Percentiles rank a stretch among this genome's conserved stretches.
Conservation (phyloP, 1,140 invertebrate species). For the Bombus consobrinus region DNA sequence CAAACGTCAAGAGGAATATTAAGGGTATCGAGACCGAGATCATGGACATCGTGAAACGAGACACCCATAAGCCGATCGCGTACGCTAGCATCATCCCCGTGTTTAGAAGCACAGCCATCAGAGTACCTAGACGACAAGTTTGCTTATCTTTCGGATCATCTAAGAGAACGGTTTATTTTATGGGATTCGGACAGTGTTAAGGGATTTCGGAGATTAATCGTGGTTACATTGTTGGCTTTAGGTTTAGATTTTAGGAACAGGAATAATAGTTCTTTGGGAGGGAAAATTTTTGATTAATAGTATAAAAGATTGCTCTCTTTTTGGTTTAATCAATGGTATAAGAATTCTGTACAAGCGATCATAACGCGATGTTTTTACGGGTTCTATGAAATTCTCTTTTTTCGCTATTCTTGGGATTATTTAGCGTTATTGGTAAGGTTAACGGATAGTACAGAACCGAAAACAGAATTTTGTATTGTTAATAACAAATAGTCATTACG, state of each 20-base stretch:
- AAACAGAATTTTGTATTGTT: neutral
- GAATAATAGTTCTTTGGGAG: too few species aligned
- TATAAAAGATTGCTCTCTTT: too few species aligned
- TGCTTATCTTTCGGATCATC: conserved; percentile 11
- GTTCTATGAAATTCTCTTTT: neutral
- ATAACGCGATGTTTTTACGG: neutral
- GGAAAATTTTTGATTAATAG: too few species aligned
- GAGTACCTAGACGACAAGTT: conserved; percentile 73
- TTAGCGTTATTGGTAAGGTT: neutral
- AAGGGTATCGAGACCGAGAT: conserved; percentile 79
- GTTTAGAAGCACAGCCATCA: conserved; percentile 84
- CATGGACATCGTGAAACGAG: conserved; percentile 78
- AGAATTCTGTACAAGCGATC: neutral
- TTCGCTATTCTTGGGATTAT: neutral
- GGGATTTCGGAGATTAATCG: neutral
- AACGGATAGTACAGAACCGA: too few species aligned
- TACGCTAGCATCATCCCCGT: conserved; percentile 85
- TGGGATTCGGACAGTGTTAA: neutral
- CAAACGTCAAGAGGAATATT: conserved; percentile 80
- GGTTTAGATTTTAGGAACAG: neutral
- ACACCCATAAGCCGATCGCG: conserved; percentile 79
- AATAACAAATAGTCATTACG: neutral
- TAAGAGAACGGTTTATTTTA: neutral
- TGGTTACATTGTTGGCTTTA: neutral
- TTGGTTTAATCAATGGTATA: too few species aligned